Evolutionary conservation across 2,113 vertebrate genomes (phyloP).

Genomic region (Serinus canaria): DNA sequence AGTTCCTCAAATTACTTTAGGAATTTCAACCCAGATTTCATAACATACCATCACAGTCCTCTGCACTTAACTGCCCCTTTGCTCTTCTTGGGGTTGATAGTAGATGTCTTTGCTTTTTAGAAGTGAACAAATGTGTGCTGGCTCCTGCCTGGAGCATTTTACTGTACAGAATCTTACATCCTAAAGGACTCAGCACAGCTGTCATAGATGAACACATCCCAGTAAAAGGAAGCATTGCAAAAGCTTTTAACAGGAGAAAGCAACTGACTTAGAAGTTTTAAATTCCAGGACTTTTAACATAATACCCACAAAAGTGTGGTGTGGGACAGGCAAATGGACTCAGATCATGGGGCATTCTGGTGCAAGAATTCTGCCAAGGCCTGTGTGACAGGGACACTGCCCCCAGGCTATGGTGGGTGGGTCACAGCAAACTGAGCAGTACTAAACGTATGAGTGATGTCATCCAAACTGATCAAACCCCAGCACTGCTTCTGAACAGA

Average conservation of each 20-base stretch:
- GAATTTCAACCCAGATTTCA: background rate
- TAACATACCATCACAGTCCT: background rate
- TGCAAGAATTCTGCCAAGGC: background rate
- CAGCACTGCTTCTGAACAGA: background rate
- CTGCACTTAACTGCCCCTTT: background rate
- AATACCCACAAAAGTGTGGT: background rate
- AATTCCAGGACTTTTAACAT: background rate
- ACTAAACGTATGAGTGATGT: background rate
- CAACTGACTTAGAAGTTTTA: background rate
- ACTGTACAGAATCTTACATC: background rate
- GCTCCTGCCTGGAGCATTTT: background rate
- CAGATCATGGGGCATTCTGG: background rate
- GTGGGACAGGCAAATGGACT: background rate
- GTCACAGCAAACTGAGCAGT: background rate
- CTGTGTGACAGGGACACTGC: background rate
- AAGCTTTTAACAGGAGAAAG: background rate
- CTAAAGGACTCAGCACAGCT: background rate
- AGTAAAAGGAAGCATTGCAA: background rate
- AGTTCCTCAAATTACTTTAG: background rate
- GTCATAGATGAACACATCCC: background rate
- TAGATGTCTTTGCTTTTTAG: background rate
- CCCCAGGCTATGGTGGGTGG: background rate
- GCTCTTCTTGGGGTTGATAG: background rate
- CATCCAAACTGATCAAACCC: background rate
- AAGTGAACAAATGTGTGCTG: background rate